Conservation (phyloP, 2,888 invertebrate species). For the Argyra leucocephala region DNA sequence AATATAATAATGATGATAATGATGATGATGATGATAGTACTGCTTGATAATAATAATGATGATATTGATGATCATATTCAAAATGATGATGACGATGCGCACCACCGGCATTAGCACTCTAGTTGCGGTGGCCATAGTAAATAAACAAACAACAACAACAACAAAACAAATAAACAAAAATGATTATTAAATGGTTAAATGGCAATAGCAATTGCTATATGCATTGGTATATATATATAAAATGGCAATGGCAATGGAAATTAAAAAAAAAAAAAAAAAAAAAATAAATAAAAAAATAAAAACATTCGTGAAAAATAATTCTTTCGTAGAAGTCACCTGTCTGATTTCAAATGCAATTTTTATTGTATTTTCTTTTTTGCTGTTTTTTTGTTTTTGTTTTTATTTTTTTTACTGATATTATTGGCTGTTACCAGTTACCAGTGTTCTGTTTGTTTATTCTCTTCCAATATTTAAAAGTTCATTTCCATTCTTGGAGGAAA, state of each 20-base stretch:
- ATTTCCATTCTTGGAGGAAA: too few species aligned
- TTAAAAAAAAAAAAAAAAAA: neutral
- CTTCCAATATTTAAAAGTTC: too few species aligned
- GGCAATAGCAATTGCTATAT: neutral
- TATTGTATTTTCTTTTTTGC: neutral
- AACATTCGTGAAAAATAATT: constrained; percentile 2
- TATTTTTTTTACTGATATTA: neutral
- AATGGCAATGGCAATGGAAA: neutral
- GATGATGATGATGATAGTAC: neutral
- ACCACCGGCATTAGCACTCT: constrained; percentile 6
- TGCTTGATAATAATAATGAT: neutral
- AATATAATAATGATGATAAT: neutral
- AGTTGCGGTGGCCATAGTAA: constrained; percentile 1
- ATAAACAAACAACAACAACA: neutral
- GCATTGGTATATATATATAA: neutral
- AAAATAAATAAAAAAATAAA: neutral
- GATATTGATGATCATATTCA: neutral
- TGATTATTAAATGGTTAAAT: constrained; percentile 3
- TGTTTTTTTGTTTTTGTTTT: neutral
- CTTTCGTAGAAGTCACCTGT: neutral
- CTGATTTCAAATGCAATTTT: constrained; percentile 1
- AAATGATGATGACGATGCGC: neutral
- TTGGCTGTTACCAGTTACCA: too few species aligned
- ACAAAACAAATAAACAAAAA: neutral
- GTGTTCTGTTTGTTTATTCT: too few species aligned